Evolutionary conservation across 2,888 invertebrate species (phyloP).

Genomic region (Baronia brevicornis): DNA sequence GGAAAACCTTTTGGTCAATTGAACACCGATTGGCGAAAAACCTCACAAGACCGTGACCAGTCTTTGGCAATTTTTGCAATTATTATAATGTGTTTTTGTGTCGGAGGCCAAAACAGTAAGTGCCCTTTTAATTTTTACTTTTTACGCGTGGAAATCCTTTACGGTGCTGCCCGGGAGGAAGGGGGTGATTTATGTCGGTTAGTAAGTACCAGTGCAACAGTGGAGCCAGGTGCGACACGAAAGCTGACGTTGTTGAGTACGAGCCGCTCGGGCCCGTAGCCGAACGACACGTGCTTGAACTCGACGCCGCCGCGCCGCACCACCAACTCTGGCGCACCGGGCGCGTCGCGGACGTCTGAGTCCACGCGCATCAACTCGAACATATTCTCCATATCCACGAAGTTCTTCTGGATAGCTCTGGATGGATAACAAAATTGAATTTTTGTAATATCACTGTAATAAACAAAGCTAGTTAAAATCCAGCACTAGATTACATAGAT

Average conservation of each 20-base stretch:
- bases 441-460: too few relatives aligned
- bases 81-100: background rate
- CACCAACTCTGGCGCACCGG: slow-evolving; percentile 83
- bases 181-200: too few relatives aligned
- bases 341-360: slow-evolving; percentile 89
- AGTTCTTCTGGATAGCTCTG: slow-evolving; percentile 97
- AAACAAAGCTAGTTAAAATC: too few relatives aligned
- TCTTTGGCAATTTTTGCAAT: background rate
- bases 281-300: slow-evolving; percentile 92
- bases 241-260: slow-evolving; percentile 88
- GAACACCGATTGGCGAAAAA: too few relatives aligned
- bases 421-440: slow-evolving; percentile 4
- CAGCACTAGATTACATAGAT: too few relatives aligned
- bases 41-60: too few relatives aligned
- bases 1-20: too few relatives aligned
- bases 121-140: too few relatives aligned
- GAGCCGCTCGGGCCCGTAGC: slow-evolving; percentile 86
- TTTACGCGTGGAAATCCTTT: too few relatives aligned
- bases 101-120: background rate
- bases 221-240: slow-evolving; percentile 87
- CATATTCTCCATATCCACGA: slow-evolving; percentile 99
- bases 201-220: slow-evolving; percentile 82
- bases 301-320: slow-evolving; percentile 86
- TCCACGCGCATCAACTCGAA: slow-evolving; percentile 93
- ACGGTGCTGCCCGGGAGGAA: too few relatives aligned